Evolutionary conservation across 2,797 vertebrate genomes (phyloP).

Genomic region (Coranthus polyacanthus): DNA sequence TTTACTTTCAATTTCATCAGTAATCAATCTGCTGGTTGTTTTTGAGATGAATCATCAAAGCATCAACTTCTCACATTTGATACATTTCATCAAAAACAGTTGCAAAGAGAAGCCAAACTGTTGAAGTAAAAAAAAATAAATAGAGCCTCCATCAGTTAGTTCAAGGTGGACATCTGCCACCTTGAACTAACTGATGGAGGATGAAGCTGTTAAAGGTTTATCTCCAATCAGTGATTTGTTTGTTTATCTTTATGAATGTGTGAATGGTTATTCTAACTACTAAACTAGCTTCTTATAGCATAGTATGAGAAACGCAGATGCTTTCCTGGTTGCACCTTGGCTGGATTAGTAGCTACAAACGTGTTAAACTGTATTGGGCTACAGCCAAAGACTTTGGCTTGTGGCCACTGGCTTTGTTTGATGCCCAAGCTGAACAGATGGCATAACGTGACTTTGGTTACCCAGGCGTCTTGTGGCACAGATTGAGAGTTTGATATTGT

Average conservation of each 20-base stretch:
- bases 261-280: background rate
- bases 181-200: too few relatives aligned
- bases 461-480: conserved; percentile 21
- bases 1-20: background rate
- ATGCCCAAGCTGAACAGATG: conserved; percentile 51
- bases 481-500: conserved; percentile 1
- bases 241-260: background rate
- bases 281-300: background rate
- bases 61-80: too few relatives aligned
- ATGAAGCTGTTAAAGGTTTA: background rate
- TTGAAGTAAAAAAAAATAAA: too few relatives aligned
- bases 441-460: conserved; percentile 38
- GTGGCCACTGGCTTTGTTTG: conserved; percentile 31
- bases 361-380: conserved; percentile 47
- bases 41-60: background rate
- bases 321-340: conserved; percentile 29
- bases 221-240: background rate
- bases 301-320: conserved; percentile 2
- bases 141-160: too few relatives aligned
- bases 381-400: conserved; percentile 34
- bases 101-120: too few relatives aligned
- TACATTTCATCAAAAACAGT: too few relatives aligned
- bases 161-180: too few relatives aligned
- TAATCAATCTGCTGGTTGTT: background rate
- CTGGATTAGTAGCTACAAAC: conserved; percentile 39